Evolutionary conservation across 2,797 vertebrate genomes (phyloP).

Genomic region (Simalia tracyae): DNA sequence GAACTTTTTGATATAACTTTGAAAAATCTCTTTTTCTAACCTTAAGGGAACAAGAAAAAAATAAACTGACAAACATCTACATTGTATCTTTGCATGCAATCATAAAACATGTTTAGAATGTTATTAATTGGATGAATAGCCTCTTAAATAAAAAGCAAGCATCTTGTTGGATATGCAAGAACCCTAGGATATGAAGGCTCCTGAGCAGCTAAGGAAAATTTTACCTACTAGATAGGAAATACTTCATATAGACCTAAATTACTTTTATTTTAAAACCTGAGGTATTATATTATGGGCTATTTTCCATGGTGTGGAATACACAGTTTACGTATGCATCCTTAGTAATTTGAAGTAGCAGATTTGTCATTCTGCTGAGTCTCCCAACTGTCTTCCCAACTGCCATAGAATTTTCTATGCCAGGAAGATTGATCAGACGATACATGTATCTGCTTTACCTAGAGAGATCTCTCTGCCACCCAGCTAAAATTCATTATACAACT

Average conservation of each 20-base stretch:
- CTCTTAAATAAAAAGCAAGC: background rate
- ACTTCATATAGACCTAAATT: background rate
- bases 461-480: background rate
- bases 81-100: background rate
- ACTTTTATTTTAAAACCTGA: background rate
- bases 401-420: slow-evolving; percentile 5
- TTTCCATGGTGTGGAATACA: background rate
- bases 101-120: background rate
- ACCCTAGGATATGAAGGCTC: background rate
- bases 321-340: background rate
- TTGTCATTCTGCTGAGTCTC: background rate
- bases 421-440: background rate
- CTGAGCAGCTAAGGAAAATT: background rate
- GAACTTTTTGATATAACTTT: background rate
- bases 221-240: background rate
- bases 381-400: background rate
- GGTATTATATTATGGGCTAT: background rate
- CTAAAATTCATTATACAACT: background rate
- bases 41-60: background rate
- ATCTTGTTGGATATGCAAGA: background rate
- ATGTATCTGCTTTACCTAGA: background rate
- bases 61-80: background rate
- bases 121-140: background rate
- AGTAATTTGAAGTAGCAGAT: background rate
- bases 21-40: background rate